Conservation (phyloP, 2,888 invertebrate genomes). For the Drepanosiphum platanoidis region DNA sequence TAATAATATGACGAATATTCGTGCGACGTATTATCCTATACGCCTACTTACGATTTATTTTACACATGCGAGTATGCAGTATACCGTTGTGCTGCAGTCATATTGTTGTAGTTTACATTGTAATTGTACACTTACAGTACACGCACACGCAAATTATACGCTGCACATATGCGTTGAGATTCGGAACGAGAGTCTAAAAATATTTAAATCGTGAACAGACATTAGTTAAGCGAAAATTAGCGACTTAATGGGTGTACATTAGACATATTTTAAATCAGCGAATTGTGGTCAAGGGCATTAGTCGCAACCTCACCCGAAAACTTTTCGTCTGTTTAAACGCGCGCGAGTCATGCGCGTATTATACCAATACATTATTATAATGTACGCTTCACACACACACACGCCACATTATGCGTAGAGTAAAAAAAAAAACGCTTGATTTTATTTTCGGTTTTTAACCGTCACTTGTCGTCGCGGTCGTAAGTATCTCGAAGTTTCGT, state of each 20-base stretch:
- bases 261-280: background rate
- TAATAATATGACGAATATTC: background rate
- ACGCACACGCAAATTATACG: background rate
- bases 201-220: slow-evolving; percentile 15
- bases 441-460: background rate
- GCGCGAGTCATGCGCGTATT: background rate
- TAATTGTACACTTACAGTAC: background rate
- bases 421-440: background rate
- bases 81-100: background rate
- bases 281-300: slow-evolving; percentile 15
- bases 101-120: background rate
- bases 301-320: background rate
- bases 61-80: background rate
- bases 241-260: background rate
- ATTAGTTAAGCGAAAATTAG: background rate
- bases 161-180: background rate
- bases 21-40: background rate
- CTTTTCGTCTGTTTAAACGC: background rate
- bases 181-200: background rate
- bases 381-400: background rate
- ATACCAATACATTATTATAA: background rate
- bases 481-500: background rate
- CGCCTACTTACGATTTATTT: background rate
- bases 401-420: too few relatives aligned
- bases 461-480: background rate